These are phyloP conservation scores for Eleginops maclovinus DNA, from an alignment of 2,113 vertebrate genomes.

Conservation along the genomic window DNA sequence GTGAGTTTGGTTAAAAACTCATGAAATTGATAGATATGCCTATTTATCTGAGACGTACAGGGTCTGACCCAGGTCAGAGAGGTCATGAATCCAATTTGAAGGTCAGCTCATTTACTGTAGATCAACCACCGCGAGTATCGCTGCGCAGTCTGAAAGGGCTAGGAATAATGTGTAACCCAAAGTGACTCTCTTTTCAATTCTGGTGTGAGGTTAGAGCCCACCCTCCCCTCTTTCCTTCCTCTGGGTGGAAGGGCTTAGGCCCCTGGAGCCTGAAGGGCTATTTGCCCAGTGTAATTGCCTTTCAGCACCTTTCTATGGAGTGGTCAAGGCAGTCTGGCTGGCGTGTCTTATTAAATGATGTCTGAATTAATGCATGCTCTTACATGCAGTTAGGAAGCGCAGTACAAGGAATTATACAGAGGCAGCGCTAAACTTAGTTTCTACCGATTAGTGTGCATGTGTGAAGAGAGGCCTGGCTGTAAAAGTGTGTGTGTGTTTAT, in stretches of 20 bases:
- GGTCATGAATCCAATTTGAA: conserved; percentile 3
- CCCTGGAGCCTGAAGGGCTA: conserved; percentile 78
- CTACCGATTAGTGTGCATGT: conserved; percentile 68
- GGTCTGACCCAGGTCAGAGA: neutral
- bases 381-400: conserved; percentile 74
- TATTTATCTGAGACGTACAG: neutral
- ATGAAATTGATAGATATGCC: neutral
- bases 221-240: conserved; percentile 28
- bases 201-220: conserved; percentile 31
- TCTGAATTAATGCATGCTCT: conserved; percentile 80
- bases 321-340: conserved; percentile 76
- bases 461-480: conserved; percentile 10
- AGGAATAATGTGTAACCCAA: conserved; percentile 25
- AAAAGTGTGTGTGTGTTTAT: conserved; percentile 35
- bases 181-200: conserved; percentile 42
- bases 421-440: conserved; percentile 69
- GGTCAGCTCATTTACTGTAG: neutral
- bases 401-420: conserved; percentile 81
- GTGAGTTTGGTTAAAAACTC: neutral
- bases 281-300: conserved; percentile 83
- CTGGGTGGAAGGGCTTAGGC: conserved; percentile 68
- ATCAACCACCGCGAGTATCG: neutral
- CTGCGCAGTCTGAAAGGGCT: neutral
- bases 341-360: conserved; percentile 84
- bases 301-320: conserved; percentile 82